Percentiles rank a stretch among this genome's conserved stretches.
phyloP scores from a whole-genome alignment of 2,888 invertebrate genomes.

The Limnephilus marmoratus region DNA sequence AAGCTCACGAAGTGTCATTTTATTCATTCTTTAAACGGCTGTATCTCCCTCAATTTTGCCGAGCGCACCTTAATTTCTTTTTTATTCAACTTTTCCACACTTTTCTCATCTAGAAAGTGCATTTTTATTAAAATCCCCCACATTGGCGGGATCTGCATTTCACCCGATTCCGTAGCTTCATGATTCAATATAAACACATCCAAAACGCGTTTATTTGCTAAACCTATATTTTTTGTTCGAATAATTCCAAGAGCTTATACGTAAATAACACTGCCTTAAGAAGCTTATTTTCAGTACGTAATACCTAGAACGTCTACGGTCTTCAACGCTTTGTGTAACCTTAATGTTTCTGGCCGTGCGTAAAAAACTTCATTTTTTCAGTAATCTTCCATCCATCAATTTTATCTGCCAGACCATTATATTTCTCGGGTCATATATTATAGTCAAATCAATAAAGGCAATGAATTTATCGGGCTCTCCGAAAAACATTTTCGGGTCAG shows the following conservation, averaged over 20 bases:
- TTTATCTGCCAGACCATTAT: conserved; percentile 34
- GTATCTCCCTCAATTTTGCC: too few species aligned
- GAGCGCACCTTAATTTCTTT: too few species aligned
- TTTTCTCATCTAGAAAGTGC: too few species aligned
- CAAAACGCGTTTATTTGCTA: background rate
- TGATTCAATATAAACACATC: background rate
- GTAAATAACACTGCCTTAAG: background rate
- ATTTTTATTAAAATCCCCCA: too few species aligned
- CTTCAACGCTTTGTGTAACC: background rate
- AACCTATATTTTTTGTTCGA: background rate
- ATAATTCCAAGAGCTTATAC: background rate
- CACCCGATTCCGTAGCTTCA: too few species aligned
- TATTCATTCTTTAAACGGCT: too few species aligned
- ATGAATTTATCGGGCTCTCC: conserved; percentile 38
- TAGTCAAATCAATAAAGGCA: conserved; percentile 49
- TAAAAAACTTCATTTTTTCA: conserved; percentile 8
- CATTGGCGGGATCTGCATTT: too few species aligned
- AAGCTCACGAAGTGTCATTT: too few species aligned
- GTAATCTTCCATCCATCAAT: conserved; percentile 46
- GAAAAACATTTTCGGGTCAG: conserved; percentile 34
- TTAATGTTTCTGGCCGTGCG: conserved; percentile 27
- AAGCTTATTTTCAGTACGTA: background rate
- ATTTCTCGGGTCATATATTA: conserved; percentile 36
- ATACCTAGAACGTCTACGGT: background rate
- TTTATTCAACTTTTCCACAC: too few species aligned